Conservation (phyloP, 2,113 vertebrate species). For the Hippolais icterina region DNA sequence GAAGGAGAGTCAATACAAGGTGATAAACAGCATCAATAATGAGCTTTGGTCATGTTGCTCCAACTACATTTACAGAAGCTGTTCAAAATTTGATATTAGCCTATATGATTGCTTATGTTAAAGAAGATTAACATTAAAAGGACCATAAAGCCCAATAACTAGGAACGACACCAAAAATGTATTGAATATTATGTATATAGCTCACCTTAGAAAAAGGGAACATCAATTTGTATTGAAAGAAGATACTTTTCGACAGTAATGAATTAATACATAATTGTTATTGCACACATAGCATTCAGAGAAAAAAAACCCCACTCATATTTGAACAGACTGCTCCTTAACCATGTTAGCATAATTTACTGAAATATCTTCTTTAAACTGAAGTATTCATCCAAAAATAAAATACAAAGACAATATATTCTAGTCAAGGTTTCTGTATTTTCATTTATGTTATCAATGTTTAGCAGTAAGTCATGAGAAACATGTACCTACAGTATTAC, state of each 20-base stretch:
- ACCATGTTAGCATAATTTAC: not conserved
- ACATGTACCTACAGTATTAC: not conserved
- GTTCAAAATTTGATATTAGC: not conserved
- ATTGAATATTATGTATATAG: not conserved
- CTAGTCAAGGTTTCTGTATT: not conserved
- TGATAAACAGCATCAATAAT: not conserved
- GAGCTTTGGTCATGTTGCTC: not conserved
- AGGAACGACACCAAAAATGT: not conserved
- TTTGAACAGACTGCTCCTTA: not conserved
- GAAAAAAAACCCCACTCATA: fast-evolving
- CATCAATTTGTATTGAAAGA: not conserved
- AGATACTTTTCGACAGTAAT: not conserved
- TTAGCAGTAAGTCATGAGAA: not conserved
- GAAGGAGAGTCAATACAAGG: not conserved
- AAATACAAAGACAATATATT: not conserved
- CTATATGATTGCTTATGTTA: not conserved
- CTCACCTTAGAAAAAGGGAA: not conserved
- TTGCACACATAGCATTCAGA: not conserved
- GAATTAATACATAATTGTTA: not conserved
- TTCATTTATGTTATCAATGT: not conserved
- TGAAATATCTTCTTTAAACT: not conserved
- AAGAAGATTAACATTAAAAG: not conserved
- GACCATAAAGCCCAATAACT: not conserved
- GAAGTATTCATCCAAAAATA: not conserved
- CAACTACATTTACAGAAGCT: not conserved